These are phyloP conservation scores for Drosophila kepulauana DNA, from an alignment of 1,140 invertebrate genomes.

Conservation along the genomic window DNA sequence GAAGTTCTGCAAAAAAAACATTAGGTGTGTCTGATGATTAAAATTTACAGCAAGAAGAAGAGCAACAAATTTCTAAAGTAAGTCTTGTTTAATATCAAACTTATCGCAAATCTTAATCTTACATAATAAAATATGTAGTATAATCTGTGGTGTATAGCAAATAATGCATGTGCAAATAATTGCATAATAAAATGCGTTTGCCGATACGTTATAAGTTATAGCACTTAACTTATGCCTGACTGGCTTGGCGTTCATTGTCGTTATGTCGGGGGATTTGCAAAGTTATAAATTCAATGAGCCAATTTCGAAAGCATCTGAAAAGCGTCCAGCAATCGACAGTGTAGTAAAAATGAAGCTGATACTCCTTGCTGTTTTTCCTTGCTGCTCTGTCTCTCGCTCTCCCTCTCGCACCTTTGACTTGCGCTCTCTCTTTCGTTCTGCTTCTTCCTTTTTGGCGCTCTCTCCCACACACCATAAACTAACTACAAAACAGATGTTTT, in stretches of 20 bases:
- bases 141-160: background rate
- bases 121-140: slow-evolving; percentile 41
- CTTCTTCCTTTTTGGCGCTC: slow-evolving; percentile 23
- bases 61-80: slow-evolving; percentile 11
- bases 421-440: slow-evolving; percentile 9
- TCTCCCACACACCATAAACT: slow-evolving; percentile 54
- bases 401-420: background rate
- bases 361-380: slow-evolving; percentile 2
- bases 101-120: slow-evolving; percentile 15
- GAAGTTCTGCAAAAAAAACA: background rate
- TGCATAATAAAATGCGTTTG: slow-evolving; percentile 39
- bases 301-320: slow-evolving; percentile 37
- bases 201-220: slow-evolving; percentile 8
- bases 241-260: background rate
- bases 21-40: background rate
- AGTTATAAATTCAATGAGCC: slow-evolving; percentile 43
- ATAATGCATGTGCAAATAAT: slow-evolving; percentile 24
- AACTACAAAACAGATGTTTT: slow-evolving; percentile 73
- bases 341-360: slow-evolving; percentile 43
- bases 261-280: slow-evolving; percentile 13
- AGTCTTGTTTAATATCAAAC: slow-evolving; percentile 7
- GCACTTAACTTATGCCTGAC: background rate
- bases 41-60: too few species aligned
- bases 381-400: too few species aligned
- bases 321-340: slow-evolving; percentile 44